Base-by-base conservation (phyloP, 2,113 vertebrate species). In the Ondatra zibethicus region DNA sequence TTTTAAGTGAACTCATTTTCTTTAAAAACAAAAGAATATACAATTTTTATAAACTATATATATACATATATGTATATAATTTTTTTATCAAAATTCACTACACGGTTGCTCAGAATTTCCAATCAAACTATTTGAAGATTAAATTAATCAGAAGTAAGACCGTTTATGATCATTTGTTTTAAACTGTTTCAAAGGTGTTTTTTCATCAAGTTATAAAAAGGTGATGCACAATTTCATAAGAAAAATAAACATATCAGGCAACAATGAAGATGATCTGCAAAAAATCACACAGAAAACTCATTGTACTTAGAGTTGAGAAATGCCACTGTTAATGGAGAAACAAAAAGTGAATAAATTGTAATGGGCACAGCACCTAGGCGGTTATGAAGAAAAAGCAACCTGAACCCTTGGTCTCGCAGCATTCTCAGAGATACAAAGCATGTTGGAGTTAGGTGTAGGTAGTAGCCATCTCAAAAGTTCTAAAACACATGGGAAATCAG, bases 191-290 rank as follows among this genome's bases (percentile, higher is more conserved):
- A 31, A 73, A 87, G 80, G 6, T 58, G 91, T 96, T 13, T 68
- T 68, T 93, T 39, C 76, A 68, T 92, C 9, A 91, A 92, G 97
- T 77, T 81, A 85, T 29, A 91, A 91, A 89, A 85, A 61, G 33
- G 77, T 47, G 17, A 25, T 50, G 31, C 17, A 9, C 27, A 87
- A 52, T 9, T 25, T 75, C n/a, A 61, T 47, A 50, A 85, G 42
- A 91, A 47, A 58, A 31, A 52, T 8, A 78, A 27, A 91, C 17
- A 25, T 47, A 66, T 66, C 3, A 92, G 70, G 42, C 33, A 63
- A 13, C n/a, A 92, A 85, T 33, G 58, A 31, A 95, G 42, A 76
- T 9, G 52, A 23, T 50, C 11, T 65, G 75, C 72, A 94, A 89
- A 47, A 19, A 92, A 77, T 42, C 11, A 82, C 19, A 80, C 13